Base-by-base conservation (phyloP, 2,113 vertebrate species). In the Diphyllodes magnificus region DNA sequence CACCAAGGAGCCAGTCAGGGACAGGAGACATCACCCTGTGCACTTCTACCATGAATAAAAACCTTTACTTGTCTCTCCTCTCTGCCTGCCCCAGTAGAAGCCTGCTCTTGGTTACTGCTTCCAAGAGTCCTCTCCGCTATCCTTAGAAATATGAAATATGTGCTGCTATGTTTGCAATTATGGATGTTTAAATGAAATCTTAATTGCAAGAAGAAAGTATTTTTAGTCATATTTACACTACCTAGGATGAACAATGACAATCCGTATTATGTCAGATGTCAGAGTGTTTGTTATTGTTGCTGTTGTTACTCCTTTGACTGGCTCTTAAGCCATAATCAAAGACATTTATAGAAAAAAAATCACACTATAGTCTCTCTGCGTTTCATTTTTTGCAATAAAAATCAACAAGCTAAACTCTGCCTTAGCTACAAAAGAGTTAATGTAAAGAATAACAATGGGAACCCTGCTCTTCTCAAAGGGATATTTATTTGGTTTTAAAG, bases 401-500 rank as follows among this genome's bases (percentile, higher is more conserved):
- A 73, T 30, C 71, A 75, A 59, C 31, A 92, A 78, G 35, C 13
- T 70, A 49, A 59, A 56, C 56, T 69, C 75, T 75, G 57, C 37
- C 44, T 61, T 49, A 70, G 92, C 37, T 84, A 88, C 86, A 72
- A 66, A 96, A 96, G 66, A 92, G 94, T 96, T 96, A 93, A 91
- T 30, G 31, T 61, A 57, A 92, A 97, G 88, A 96, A 92, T 85
- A 97, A 95, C 78, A 95, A n/a, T 61, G 30, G 73, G 57, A 95
- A 40, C 59, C 93, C 63, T 9, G 88, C 89, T 86, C 95, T 95
- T 92, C 91, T 94, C 90, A 93, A 95, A 95, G 70, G 70, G 82
- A 81, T 97, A 97, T 97, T 97, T 97, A 96, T 97, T 98, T 96
- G 86, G 94, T 91, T 97, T 97, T 95, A 95, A 97, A 95, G 91